These are phyloP conservation scores for Sciurus carolinensis DNA, from an alignment of 2,797 vertebrate genomes.

Conservation along the genomic window DNA sequence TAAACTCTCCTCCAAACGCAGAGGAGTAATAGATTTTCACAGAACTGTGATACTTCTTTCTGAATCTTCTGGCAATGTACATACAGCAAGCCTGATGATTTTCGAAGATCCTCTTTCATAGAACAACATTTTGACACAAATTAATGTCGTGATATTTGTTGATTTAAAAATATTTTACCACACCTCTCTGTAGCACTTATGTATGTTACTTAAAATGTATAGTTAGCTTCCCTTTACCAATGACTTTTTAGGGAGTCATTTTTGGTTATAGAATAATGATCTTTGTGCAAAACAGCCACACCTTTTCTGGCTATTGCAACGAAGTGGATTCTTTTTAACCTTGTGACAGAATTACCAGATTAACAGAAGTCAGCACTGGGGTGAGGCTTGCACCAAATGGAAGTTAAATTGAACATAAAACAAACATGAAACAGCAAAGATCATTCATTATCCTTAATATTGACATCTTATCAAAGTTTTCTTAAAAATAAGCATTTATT, in stretches of 20 bases:
- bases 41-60: conserved; percentile 73
- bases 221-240: not conserved
- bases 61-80: conserved; percentile 68
- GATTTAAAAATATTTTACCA: conserved; percentile 15
- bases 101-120: conserved; percentile 27
- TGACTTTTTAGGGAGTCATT: not conserved
- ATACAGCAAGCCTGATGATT: conserved; percentile 77
- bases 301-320: not conserved
- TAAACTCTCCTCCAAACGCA: conserved; percentile 65
- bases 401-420: conserved; percentile 55
- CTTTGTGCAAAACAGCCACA: not conserved
- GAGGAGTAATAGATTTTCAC: conserved; percentile 70
- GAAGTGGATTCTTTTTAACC: conserved; percentile 31
- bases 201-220: conserved; percentile 28
- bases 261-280: conserved; percentile 49
- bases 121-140: conserved; percentile 51
- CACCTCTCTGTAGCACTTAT: not conserved
- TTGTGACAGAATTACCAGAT: conserved; percentile 9
- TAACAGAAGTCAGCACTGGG: conserved; percentile 7
- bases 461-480: conserved; percentile 50
- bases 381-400: conserved; percentile 21
- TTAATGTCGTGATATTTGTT: not conserved
- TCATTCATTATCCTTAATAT: not conserved
- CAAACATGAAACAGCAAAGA: not conserved
- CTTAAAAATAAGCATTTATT: conserved; percentile 20